Percentiles rank a stretch among this genome's conserved stretches.
phyloP scores from a whole-genome alignment of 2,797 vertebrate species.

The Helicolenus hilgendorfi region DNA sequence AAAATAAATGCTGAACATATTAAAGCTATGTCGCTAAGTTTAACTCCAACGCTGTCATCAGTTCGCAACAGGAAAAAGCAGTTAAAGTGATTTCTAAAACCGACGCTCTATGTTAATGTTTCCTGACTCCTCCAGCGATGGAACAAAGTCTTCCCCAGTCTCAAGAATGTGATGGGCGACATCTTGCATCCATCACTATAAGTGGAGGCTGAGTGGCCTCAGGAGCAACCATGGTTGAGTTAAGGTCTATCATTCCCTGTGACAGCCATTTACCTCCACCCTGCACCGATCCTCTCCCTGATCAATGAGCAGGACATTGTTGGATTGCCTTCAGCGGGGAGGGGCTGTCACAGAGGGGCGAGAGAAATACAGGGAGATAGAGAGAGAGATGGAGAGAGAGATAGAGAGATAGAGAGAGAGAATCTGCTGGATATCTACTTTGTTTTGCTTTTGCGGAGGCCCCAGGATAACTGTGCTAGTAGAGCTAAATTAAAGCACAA shows the following conservation, averaged over 20 bases:
- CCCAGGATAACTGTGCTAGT: conserved; percentile 34
- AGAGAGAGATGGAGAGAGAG: conserved; percentile 38
- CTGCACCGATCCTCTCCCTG: conserved; percentile 71
- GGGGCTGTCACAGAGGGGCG: conserved; percentile 46
- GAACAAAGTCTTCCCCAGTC: conserved; percentile 54
- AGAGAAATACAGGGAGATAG: conserved; percentile 49
- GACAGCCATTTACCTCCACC: conserved; percentile 85
- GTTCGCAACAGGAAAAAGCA: background rate
- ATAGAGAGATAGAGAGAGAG: background rate
- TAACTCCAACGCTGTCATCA: background rate
- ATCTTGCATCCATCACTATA: conserved; percentile 80
- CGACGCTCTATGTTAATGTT: conserved; percentile 32
- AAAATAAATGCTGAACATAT: background rate
- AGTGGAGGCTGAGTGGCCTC: conserved; percentile 77
- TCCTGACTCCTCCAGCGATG: conserved; percentile 16
- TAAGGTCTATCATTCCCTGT: conserved; percentile 80
- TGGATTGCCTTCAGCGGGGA: conserved; percentile 64
- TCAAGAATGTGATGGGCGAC: conserved; percentile 61
- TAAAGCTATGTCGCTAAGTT: background rate
- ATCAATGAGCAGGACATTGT: conserved; percentile 83
- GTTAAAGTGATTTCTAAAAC: conserved; percentile 6
- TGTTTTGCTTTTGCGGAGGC: conserved; percentile 50
- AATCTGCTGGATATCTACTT: conserved; percentile 47
- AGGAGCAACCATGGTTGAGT: conserved; percentile 79
- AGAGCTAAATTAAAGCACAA: conserved; percentile 42